Evolutionary conservation across 2,797 vertebrate species (phyloP).

Genomic region (Anomalospiza imberbis): DNA sequence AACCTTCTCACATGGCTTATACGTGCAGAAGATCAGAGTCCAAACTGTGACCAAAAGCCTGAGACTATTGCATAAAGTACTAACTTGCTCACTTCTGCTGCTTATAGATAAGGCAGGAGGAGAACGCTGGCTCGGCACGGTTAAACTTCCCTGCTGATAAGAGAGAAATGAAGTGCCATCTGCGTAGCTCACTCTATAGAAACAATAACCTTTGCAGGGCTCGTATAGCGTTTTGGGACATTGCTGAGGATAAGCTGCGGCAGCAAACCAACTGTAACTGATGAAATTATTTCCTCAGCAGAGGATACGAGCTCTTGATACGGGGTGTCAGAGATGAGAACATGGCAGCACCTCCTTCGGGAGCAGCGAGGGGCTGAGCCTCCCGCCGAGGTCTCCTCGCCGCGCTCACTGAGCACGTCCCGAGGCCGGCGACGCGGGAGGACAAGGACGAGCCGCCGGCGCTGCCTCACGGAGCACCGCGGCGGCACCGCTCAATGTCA

Average conservation of each 20-base stretch:
- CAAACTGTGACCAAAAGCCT: not conserved
- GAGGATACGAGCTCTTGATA: not conserved
- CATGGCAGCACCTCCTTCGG: not conserved
- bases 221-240: not conserved
- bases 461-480: not conserved
- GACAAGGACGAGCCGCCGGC: not conserved
- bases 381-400: not conserved
- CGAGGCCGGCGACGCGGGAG: not conserved
- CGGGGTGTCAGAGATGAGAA: not conserved
- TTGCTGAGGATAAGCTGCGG: not conserved
- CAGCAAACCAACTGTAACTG: not conserved
- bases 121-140: not conserved
- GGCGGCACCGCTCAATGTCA: not conserved
- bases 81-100: not conserved
- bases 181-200: not conserved
- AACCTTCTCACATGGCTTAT: not conserved
- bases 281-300: not conserved
- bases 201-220: not conserved
- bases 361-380: not conserved
- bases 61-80: not conserved
- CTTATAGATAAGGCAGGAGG: not conserved
- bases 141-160: not conserved
- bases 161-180: not conserved
- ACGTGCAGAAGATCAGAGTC: not conserved
- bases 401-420: not conserved